Base-by-base conservation (phyloP, 2,888 invertebrate genomes). In the Drosophila mettleri region DNA sequence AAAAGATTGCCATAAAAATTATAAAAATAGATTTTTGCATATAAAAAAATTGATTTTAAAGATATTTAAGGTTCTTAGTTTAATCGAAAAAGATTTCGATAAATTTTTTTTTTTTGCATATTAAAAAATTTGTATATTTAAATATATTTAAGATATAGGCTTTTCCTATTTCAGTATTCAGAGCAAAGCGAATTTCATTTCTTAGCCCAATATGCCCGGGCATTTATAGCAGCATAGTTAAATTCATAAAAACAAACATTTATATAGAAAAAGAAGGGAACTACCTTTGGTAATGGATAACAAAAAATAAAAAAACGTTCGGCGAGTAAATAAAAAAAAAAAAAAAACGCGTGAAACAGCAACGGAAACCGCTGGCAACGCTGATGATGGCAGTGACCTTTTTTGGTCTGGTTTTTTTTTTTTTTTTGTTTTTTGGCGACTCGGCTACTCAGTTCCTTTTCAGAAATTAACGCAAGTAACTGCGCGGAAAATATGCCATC, bases 401-500 rank as follows among this genome's bases (percentile, higher is more conserved):
- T 72, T n/a, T n/a, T n/a, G n/a, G n/a, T n/a, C n/a, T n/a, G n/a
- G n/a, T n/a, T n/a, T n/a, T n/a, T n/a, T n/a, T 22, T 8, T 18
- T 2, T 27, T 14, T 22, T 14, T 41, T 22, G 3, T n/a, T 14
- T 46, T 48, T 63, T 49, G 64, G 29, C 39, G 38, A 34, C 53
- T 57, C 53, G 53, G 38, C 43, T 69, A 27, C 57, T 61, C 52
- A 39, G 38, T 62, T 69, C 33, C 36, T 41, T 58, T 59, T 53
- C 51, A 53, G 54, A 76, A 87, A 87, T 87, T 87, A 87, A 73
- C 68, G 61, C 82, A 80, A 77, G 80, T 80, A 84, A 84, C 88
- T 85, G 78, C 70, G 74, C 74, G 88, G 88, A 84, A 87, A 84
- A 87, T 81, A 78, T 84, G 81, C 78, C 71, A 66, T 78, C 71